A percentile compares a stretch with the other conserved stretches of the same genome.
Conservation (phyloP, 1,140 invertebrate species). For the Drosophila sproati region DNA sequence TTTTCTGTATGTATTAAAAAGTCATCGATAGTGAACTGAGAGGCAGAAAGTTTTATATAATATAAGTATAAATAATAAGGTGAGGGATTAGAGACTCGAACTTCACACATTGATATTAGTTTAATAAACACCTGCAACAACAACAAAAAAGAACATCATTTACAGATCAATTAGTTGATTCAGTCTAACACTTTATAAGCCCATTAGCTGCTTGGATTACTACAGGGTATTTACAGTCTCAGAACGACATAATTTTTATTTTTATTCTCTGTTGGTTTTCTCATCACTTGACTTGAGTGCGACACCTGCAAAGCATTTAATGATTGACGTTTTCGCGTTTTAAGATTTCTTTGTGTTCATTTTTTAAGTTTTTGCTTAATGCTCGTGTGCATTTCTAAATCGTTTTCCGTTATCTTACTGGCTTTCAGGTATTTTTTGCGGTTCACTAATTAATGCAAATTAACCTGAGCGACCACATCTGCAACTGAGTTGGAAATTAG, state of each 20-base stretch:
- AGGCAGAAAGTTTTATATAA: neutral
- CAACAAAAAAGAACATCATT: neutral
- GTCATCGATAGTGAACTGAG: too few relatives aligned
- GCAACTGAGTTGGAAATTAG: constrained; percentile 14
- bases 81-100: neutral
- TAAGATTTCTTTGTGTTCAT: constrained; percentile 11
- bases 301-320: constrained; percentile 8
- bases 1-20: too few relatives aligned
- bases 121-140: neutral
- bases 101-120: neutral
- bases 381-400: constrained; percentile 3
- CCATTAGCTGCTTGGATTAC: neutral
- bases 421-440: constrained; percentile 1
- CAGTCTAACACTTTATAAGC: neutral
- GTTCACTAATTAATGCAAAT: constrained; percentile 30
- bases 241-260: neutral
- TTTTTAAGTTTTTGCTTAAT: constrained; percentile 6
- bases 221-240: neutral
- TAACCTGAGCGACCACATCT: constrained; percentile 20
- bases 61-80: too few relatives aligned
- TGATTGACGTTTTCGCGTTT: constrained; percentile 36
- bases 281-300: constrained; percentile 7
- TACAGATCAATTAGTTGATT: neutral
- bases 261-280: constrained; percentile 27
- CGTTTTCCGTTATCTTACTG: constrained; percentile 1